Conservation (phyloP, 2,113 vertebrate genomes). For the Hippocampus abdominalis region DNA sequence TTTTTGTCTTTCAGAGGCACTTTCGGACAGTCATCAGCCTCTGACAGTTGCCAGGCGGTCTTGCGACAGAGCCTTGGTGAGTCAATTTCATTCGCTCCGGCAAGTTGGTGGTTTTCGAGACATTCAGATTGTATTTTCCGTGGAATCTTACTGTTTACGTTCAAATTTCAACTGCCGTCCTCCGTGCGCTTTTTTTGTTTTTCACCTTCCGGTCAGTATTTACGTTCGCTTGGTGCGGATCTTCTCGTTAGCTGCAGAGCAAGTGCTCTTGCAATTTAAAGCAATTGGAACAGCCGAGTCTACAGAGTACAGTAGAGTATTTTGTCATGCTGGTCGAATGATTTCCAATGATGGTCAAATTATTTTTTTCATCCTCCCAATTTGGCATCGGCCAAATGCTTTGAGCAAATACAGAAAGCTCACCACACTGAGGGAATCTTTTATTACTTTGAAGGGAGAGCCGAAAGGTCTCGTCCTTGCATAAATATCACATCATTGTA, state of each 20-base stretch:
- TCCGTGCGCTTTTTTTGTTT: background rate
- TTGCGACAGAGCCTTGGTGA: conserved; percentile 89
- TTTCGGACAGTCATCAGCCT: conserved; percentile 83
- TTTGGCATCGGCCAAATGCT: background rate
- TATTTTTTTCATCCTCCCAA: background rate
- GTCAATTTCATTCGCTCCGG: conserved; percentile 52
- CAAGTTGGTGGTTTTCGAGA: conserved; percentile 6
- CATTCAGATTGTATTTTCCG: background rate
- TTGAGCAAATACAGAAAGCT: background rate
- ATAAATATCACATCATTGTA: background rate
- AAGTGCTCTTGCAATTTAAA: background rate
- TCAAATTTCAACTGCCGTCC: background rate
- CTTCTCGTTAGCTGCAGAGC: background rate
- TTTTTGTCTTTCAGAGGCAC: conserved; percentile 65
- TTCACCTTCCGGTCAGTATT: background rate
- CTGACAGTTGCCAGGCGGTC: conserved; percentile 86
- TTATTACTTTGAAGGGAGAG: background rate
- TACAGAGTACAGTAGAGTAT: background rate
- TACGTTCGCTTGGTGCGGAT: too few relatives aligned
- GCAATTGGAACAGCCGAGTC: background rate
- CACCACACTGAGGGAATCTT: background rate
- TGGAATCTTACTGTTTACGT: background rate
- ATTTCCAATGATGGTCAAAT: background rate
- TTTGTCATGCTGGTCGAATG: background rate
- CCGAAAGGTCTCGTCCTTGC: background rate